Evolutionary conservation across 2,888 invertebrate genomes (phyloP), one percentile per base, ranked within the genome.

Genomic region (Phragmatobia fuliginosa): DNA sequence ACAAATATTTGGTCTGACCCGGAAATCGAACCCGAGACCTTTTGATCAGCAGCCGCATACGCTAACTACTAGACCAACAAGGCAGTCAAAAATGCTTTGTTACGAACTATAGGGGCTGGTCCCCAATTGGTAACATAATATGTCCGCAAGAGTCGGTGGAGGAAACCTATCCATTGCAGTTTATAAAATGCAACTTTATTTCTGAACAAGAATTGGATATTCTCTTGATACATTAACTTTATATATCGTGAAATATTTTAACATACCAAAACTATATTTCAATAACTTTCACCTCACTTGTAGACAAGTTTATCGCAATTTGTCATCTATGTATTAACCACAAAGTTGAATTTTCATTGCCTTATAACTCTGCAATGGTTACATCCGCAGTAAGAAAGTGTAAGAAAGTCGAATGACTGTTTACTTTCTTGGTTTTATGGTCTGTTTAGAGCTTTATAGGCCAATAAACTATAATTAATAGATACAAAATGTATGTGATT

Each of bases 321-420:
- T 72, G 58, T 38, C 28, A 52, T 62, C 61, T 77, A 72, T 1
- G 0, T 0, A 10, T 16, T 33, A 28, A n/a, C 2, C 2, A 71
- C 21, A 82, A 73, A 66, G 72, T 72, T 32, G 36, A 65, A 59
- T 73, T 71, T 77, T n/a, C 65, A 25, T 31, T 68, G 65, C 32
- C 5, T 0, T 56, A 10, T 36, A 41, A 2, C 33, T 33, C 18
- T 62, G n/a, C 31, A 25, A 45, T 67, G 62, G 66, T 45, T 68
- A 75, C 71, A 77, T 79, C 68, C 68, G 65, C 68, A 14, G 38
- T 71, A 72, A 63, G 82, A 80, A 82, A 82, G 82, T 77, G 8
- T 64, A 71, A 58, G 60, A 31, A 66, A 73, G 68, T 38, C 10
- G 63, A 59, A 66, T 52, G 36, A 38, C 59, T 73, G 36, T 78